Evolutionary conservation across 1,140 invertebrate species (phyloP), one percentile per base, ranked within the genome.

Genomic region (Halyomorpha halys): DNA sequence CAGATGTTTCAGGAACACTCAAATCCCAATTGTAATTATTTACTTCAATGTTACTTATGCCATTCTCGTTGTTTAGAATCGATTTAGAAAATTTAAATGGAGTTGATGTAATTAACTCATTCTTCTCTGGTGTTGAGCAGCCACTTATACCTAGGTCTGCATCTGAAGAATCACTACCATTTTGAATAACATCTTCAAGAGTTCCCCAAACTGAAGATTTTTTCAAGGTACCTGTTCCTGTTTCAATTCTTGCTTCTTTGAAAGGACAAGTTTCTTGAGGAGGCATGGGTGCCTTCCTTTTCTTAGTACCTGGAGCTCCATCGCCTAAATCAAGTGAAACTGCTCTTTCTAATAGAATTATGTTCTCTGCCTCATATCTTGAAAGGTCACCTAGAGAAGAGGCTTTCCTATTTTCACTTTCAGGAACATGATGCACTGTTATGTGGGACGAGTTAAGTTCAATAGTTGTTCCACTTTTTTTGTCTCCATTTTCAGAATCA

Each of bases 271-370:
- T 25, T 25, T 69, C 78, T 19, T 76, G 76, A 19, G 77, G 76
- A 0, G 73, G 74, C 60, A 75, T 74, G 66, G 79, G 82, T 0
- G 82, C 81, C 74, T 86, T 86, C 45, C 85, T 78, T 68, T 86
- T 87, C 25, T 81, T 65, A 0, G 82, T 81, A 74, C 78, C 78
- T 71, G 76, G 76, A 44, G 74, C 74, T 71, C 82, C 79, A 47
- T 86, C 85, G 16, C 84, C 84, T 71, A 91, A 84, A 66, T 91
- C 89, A 14, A 91, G 73, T 68, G 88, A 91, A 70, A 90, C 86
- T 0, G 89, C 87, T 66, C 89, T 79, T 75, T 91, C 88, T 21
- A 91, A 73, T 39, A 79, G 76, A n/a, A 71, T 73, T 53, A 68
- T 72, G 2, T 75, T 68, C 2, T 78, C 77, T 69, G 81, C 84